Conservation (phyloP, 2,888 invertebrate genomes). For the Napeogenes sylphis region DNA sequence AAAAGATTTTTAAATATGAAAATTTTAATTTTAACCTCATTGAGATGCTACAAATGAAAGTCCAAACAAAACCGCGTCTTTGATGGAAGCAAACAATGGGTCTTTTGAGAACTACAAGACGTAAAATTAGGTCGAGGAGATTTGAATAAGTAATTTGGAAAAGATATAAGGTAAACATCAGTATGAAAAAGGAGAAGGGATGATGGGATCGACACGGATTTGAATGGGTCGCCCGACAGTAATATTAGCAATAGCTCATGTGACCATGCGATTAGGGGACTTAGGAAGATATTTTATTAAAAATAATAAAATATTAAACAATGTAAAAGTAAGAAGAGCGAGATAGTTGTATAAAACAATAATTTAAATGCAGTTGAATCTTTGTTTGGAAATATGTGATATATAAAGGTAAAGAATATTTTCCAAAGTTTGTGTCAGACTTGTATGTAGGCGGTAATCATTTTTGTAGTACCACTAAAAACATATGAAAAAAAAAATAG, state of each 20-base stretch:
- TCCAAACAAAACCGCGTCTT: conserved; percentile 20
- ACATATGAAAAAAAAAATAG: no score
- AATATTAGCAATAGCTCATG: conserved; percentile 42
- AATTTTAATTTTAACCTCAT: conserved; percentile 20
- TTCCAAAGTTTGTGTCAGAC: no score
- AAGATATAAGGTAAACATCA: conserved; percentile 51
- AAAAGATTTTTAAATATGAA: conserved; percentile 10
- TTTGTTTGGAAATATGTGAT: no score
- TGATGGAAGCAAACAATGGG: conserved; percentile 29
- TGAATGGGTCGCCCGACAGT: conserved; percentile 38
- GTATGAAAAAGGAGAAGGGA: conserved; percentile 36
- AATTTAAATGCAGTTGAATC: no score
- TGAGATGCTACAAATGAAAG: conserved; percentile 23
- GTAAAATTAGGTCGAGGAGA: conserved; percentile 45
- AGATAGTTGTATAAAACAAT: no score
- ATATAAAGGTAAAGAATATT: no score
- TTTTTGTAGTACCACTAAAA: no score
- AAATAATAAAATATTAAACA: no score
- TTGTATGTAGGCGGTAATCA: no score
- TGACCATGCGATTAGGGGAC: conserved; percentile 26
- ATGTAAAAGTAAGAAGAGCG: no score
- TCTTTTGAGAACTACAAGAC: conserved; percentile 27
- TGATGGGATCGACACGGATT: conserved; percentile 47
- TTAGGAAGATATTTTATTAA: not conserved
- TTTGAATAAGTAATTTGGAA: conserved; percentile 55